Evolutionary conservation across 2,113 vertebrate species (phyloP).

Genomic region (Castor canadensis): DNA sequence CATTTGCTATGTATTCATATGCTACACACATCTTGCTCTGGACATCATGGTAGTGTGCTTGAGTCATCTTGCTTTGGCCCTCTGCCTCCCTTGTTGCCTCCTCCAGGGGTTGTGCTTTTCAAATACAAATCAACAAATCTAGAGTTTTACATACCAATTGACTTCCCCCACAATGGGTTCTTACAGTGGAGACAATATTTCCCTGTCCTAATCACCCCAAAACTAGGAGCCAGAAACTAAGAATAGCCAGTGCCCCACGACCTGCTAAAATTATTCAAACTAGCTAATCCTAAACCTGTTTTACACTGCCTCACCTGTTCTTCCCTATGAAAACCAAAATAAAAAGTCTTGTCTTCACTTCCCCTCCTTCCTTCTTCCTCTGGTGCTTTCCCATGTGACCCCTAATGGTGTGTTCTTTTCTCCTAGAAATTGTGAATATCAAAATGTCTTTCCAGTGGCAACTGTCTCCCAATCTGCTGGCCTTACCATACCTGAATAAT

Average conservation of each 20-base stretch:
- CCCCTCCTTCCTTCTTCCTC: neutral
- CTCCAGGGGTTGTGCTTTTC: neutral
- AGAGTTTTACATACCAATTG: neutral
- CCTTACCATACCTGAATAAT: neutral
- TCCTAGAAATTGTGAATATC: neutral
- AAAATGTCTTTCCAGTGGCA: neutral
- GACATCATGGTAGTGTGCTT: neutral
- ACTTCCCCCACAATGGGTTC: neutral
- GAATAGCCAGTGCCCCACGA: neutral
- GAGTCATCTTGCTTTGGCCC: neutral
- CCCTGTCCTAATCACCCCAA: too few species aligned
- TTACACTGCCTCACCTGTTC: neutral
- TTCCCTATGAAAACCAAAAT: neutral
- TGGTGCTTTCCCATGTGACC: rapidly evolving
- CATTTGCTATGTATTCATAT: rapidly evolving
- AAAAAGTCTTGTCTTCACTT: neutral
- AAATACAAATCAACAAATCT: neutral
- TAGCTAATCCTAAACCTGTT: neutral
- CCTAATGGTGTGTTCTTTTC: neutral
- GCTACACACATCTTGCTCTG: neutral
- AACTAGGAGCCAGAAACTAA: too few species aligned
- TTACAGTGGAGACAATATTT: neutral
- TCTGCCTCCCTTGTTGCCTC: neutral
- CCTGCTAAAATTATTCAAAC: neutral
- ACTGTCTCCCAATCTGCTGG: neutral